Conservation (phyloP, 2,797 vertebrate species). For the Myotis vivesi region DNA sequence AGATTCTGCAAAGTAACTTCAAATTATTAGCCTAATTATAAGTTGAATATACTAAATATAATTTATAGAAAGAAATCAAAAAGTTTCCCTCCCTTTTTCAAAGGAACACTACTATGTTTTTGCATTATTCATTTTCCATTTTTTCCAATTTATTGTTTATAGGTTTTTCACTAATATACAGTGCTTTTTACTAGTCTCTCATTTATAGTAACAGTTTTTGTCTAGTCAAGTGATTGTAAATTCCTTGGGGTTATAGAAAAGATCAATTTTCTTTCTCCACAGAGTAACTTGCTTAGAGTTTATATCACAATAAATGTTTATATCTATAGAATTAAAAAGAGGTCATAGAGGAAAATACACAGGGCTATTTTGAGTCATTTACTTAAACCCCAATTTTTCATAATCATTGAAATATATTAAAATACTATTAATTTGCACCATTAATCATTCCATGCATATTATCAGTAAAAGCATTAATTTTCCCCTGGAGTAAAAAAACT, state of each 20-base stretch:
- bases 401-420: not conserved
- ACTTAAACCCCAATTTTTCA: not conserved
- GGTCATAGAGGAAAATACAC: not conserved
- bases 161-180: slow-evolving; percentile 61
- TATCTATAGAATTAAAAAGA: not conserved
- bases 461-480: slow-evolving; percentile 24
- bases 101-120: not conserved
- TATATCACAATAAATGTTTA: not conserved
- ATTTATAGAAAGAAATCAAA: not conserved
- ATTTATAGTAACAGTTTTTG: not conserved
- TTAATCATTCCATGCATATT: slow-evolving; percentile 50
- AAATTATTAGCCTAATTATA: not conserved
- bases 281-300: not conserved
- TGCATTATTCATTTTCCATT: not conserved
- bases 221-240: slow-evolving; percentile 45
- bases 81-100: not conserved
- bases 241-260: not conserved
- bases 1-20: not conserved
- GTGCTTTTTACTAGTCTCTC: slow-evolving; percentile 46
- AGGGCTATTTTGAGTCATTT: not conserved
- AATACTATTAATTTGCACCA: slow-evolving; percentile 19
- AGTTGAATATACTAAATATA: not conserved
- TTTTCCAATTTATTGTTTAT: not conserved
- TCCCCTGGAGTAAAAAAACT: slow-evolving; percentile 20
- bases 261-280: not conserved